phyloP scores from a whole-genome alignment of 2,888 invertebrate genomes.

The Neelides folsomi region DNA sequence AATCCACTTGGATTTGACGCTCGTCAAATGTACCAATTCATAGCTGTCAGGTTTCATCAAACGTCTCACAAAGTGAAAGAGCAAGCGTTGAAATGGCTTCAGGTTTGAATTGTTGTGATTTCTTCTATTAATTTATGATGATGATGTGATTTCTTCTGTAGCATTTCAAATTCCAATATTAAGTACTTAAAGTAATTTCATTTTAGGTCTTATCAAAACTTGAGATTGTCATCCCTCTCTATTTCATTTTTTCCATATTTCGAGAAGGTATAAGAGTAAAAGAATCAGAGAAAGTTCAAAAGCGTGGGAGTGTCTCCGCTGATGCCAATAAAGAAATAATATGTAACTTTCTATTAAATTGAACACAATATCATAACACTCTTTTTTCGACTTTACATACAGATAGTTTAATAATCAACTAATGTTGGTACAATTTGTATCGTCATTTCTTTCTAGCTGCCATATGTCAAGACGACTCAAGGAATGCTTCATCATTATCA shows the following conservation, averaged over 20 bases:
- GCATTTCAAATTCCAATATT: not conserved
- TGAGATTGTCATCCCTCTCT: conserved; percentile 77
- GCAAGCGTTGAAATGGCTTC: conserved; percentile 78
- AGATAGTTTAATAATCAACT: not conserved
- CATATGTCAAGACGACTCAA: conserved; percentile 55
- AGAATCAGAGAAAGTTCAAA: conserved; percentile 21
- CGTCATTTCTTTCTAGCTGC: conserved; percentile 39
- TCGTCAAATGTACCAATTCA: conserved; percentile 89
- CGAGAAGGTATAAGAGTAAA: conserved; percentile 60
- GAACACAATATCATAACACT: not conserved
- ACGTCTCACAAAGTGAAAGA: conserved; percentile 70
- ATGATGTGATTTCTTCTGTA: not conserved
- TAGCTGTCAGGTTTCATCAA: conserved; percentile 66
- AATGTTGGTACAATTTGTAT: not conserved
- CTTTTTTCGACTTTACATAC: conserved; percentile 1
- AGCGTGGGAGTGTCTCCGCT: conserved; percentile 32
- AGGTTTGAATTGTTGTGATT: no score
- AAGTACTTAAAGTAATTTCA: conserved; percentile 5
- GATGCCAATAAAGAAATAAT: conserved; percentile 27
- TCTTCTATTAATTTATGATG: not conserved
- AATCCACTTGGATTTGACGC: conserved; percentile 87
- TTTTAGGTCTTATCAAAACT: conserved; percentile 66
- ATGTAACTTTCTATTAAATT: conserved; percentile 14
- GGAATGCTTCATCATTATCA: conserved; percentile 53
- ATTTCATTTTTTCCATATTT: conserved; percentile 77